Conservation (phyloP, 92 coral and sea anemone genomes). For the Umimayanthus chanpuru region DNA sequence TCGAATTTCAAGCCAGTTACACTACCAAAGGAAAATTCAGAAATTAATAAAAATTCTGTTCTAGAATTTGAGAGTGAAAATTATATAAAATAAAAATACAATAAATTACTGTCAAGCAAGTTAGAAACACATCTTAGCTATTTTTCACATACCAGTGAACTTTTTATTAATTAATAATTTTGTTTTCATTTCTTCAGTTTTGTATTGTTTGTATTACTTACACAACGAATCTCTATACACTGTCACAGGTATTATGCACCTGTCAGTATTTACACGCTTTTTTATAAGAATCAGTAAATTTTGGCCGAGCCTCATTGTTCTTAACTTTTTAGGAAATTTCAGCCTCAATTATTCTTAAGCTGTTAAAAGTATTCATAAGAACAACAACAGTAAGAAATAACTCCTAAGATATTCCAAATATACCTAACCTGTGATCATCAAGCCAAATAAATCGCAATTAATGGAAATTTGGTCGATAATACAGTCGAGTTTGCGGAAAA, state of each 20-base stretch:
- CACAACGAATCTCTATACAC: neutral
- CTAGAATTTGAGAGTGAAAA: conserved; percentile 11
- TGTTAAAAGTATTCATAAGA: too few relatives aligned
- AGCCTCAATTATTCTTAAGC: too few relatives aligned
- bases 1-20: neutral
- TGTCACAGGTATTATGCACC: conserved; percentile 14
- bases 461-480: too few relatives aligned
- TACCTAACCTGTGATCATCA: too few relatives aligned
- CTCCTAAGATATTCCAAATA: too few relatives aligned
- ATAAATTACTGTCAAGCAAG: conserved; percentile 21
- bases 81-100: neutral
- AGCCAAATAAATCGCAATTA: too few relatives aligned
- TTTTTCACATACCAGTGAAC: neutral
- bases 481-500: too few relatives aligned
- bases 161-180: neutral
- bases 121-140: conserved; percentile 5
- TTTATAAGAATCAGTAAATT: too few relatives aligned
- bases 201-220: conserved; percentile 11
- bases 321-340: too few relatives aligned
- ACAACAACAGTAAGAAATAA: too few relatives aligned
- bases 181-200: conserved; percentile 15
- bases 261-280: conserved; percentile 4
- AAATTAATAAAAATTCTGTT: conserved; percentile 5
- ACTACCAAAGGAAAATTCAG: conserved; percentile 11
- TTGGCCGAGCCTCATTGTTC: too few relatives aligned